Evolutionary conservation across 2,888 invertebrate genomes (phyloP), one percentile per base, ranked within the genome.

Genomic region (Leptinotarsa tumamoca): DNA sequence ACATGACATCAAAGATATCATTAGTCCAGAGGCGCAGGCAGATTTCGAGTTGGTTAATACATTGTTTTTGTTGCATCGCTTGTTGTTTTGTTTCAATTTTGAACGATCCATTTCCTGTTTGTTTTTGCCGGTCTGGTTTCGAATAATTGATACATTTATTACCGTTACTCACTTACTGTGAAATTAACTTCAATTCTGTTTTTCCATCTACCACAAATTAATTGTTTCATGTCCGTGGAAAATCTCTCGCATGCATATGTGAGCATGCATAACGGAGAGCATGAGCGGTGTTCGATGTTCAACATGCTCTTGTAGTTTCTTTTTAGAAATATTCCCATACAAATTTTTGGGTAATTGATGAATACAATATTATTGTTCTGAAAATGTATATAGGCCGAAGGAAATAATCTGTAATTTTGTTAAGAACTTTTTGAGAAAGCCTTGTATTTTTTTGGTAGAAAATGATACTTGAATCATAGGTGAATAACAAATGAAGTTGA

Each of bases 141-240:
- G 80, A 84, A 85, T 85, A 84, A 85, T 85, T 84, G 85, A 85
- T 85, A 84, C 85, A 83, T 84, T 84, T 84, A 83, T 84, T 84
- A 84, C 83, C 80, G 82, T 80, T 82, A 82, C 80, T 83, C 83
- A 82, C 82, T 82, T 83, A 81, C 84, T 85, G 84, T 85, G 85
- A 85, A 85, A 85, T 85, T 84, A 84, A 84, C 84, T 83, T 82
- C 79, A 74, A 79, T 79, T 78, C 72, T 79, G 80, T 84, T 85
- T 85, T 83, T 81, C 80, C 80, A 76, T 81, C 76, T 75, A 76
- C 84, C 84, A 80, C 85, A 84, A 84, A 84, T 84, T 84, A 83
- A 83, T 83, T 84, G 69, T 56, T 54, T 21, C n/a, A 33, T 33
- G 56, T 52, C 56, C 54, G 18, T 43, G 56, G 69, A 69, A 56